Conservation (phyloP, 1,140 invertebrate genomes). For the Camponotus pennsylvanicus region DNA sequence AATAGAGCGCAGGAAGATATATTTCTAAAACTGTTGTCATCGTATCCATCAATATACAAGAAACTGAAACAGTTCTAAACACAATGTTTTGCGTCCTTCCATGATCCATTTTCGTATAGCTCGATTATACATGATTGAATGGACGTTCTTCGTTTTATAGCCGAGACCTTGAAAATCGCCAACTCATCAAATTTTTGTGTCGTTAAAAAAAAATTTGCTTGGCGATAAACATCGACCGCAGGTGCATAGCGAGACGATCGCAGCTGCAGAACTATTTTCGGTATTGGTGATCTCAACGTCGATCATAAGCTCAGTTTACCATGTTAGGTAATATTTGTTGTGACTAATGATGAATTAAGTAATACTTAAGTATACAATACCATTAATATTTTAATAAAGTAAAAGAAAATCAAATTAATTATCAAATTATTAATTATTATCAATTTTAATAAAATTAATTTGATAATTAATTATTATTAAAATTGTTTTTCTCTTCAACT, state of each 20-base stretch:
- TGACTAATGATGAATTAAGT: not conserved
- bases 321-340: not conserved
- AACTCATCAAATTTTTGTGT: conserved; percentile 10
- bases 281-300: conserved; percentile 35
- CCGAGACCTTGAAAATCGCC: conserved; percentile 32
- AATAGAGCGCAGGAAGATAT: conserved; percentile 3
- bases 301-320: conserved; percentile 7
- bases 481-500: not conserved
- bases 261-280: conserved; percentile 64
- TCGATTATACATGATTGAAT: conserved; percentile 7
- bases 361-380: not conserved
- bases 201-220: conserved; percentile 33
- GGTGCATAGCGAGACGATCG: conserved; percentile 49
- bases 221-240: conserved; percentile 53
- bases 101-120: not conserved
- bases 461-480: too few species aligned
- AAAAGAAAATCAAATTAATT: not conserved
- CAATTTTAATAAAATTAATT: too few species aligned
- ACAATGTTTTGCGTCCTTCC: not conserved
- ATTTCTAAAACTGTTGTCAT: conserved; percentile 33
- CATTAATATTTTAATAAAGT: not conserved
- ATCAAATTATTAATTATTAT: too few species aligned
- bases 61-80: not conserved
- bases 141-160: conserved; percentile 3
- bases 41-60: not conserved